These are phyloP conservation scores for Eilema depressum DNA, from an alignment of 2,888 invertebrate genomes.

Conservation along the genomic window DNA sequence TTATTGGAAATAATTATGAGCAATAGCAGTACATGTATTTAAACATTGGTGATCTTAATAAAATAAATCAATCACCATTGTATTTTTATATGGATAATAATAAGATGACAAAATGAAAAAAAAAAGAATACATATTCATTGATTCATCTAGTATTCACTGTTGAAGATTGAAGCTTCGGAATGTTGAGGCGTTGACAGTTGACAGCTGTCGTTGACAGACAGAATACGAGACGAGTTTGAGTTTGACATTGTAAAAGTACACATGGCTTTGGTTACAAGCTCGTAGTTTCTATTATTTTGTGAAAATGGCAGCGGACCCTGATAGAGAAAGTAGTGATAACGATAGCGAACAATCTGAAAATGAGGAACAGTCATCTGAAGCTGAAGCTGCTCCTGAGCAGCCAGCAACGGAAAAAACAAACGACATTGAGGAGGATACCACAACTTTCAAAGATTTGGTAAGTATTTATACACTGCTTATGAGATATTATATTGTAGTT, in stretches of 20 bases:
- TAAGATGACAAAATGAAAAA: no score
- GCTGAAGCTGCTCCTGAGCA: background rate
- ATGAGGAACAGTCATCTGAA: background rate
- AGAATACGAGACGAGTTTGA: background rate
- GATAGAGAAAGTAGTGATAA: slow-evolving; percentile 63
- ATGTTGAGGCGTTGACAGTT: background rate
- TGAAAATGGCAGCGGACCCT: slow-evolving; percentile 71
- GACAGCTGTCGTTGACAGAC: no score
- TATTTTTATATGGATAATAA: no score
- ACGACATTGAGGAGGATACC: slow-evolving; percentile 56
- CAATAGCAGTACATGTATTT: no score
- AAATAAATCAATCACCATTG: no score
- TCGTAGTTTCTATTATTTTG: background rate
- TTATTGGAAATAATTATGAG: no score
- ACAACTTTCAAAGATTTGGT: slow-evolving; percentile 84
- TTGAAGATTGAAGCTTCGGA: background rate
- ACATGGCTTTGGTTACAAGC: background rate
- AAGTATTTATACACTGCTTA: slow-evolving; percentile 39
- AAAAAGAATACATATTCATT: no score
- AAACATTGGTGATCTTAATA: no score
- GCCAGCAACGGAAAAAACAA: background rate
- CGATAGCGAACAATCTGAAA: slow-evolving; percentile 8
- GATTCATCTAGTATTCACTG: background rate
- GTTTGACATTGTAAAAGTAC: background rate
- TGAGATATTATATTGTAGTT: slow-evolving; percentile 15